Evolutionary conservation across 2,113 vertebrate species (phyloP), one percentile per base, ranked within the genome.

Genomic region (Channa maculata): DNA sequence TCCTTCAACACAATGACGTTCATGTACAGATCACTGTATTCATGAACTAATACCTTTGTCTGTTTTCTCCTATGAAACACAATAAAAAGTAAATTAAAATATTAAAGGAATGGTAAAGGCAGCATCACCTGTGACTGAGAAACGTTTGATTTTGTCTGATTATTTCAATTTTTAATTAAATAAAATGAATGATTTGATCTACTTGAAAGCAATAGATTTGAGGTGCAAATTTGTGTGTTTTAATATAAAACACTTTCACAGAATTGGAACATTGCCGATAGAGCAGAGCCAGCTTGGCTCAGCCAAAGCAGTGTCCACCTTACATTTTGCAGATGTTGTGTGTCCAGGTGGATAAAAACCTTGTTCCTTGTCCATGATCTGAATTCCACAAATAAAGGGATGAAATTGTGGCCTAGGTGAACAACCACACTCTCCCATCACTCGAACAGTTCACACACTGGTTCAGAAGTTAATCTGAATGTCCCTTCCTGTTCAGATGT

Each of bases 331-430:
- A 10, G 54, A 34, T 54, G 3, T 10, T 24, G 24, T 24, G 24
- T 24, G 59, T 9, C 6, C 51, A 51, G 14, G 48, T 2, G 4
- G 10, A 43, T 33, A 46, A 43, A 75, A 62, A 41, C 8, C 6
- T 33, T 7, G 60, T 72, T 50, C 12, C 2, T 44, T 48, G 6
- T 78, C 43, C 45, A 12, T 34, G 49, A 75, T 65, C 58, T 48
- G 11, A 51, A 58, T 75, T 64, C 39, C 6, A 15, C 13, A 24
- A 15, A 80, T 13, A 75, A 65, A 51, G 67, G 61, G 54, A 63
- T 60, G 48, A 83, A 75, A 46, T 58, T 60, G 55, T 51, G 48
- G 65, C 45, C 57, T 55, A 49, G 2, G 11, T 8, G 9, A 46
- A 48, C 10, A 45, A 62, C 69, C 63, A 39, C 2, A 8, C 45